Conservation (phyloP, 2,113 vertebrate genomes). For the Delphinapterus leucas region DNA sequence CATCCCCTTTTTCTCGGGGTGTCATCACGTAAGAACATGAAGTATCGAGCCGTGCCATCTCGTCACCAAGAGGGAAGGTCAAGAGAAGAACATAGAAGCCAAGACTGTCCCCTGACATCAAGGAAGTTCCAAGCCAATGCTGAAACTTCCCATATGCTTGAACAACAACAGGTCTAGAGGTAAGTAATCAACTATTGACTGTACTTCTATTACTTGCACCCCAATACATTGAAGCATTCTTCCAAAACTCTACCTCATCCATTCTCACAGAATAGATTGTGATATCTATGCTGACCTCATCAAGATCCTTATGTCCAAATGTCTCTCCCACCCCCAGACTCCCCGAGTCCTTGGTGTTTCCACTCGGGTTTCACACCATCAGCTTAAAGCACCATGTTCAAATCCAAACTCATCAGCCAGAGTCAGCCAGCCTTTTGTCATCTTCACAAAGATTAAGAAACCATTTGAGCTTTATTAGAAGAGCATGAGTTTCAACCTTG, state of each 20-base stretch:
- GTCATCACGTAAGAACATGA: not conserved
- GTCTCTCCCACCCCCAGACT: not conserved
- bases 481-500: not conserved
- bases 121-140: not conserved
- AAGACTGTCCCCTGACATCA: not conserved
- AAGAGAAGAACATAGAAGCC: not conserved
- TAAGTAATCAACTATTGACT: not conserved
- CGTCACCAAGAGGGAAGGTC: not conserved
- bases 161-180: not conserved
- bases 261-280: not conserved
- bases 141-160: not conserved
- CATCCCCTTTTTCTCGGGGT: not conserved
- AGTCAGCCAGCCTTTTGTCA: not conserved
- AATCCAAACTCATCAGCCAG: not conserved
- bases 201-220: not conserved
- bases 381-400: not conserved
- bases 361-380: not conserved
- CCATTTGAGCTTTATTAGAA: not conserved
- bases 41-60: not conserved
- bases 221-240: not conserved
- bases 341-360: not conserved
- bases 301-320: not conserved
- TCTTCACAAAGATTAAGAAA: not conserved
- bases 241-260: not conserved
- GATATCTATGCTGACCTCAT: not conserved